Base-by-base conservation (phyloP, 2,888 invertebrate genomes). In the Rhyacophila evoluta region DNA sequence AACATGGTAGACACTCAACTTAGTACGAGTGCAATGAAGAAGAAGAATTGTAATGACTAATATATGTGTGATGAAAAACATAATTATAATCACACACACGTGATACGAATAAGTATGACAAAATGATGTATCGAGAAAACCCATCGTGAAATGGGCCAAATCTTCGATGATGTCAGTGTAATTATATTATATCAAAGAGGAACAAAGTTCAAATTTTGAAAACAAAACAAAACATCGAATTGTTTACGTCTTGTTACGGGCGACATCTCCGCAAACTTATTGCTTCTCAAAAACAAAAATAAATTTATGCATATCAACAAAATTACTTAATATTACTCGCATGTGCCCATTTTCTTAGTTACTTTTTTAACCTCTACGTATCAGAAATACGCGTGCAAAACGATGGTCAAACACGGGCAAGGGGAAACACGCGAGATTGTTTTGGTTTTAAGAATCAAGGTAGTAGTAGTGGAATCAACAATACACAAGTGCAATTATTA, bases 361-460 rank as follows among this genome's bases (percentile, higher is more conserved):
- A 19, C 55, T 55, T 55, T n/a, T 55, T 55, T 55, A 55, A 55
- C 55, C 55, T 55, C 55, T 10, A 55, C 12, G 12, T n/a, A n/a
- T 6, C 39, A 39, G 10, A 39, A 39, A 12, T 5, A 0, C 12
- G 15, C 39, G 4, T n/a, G 39, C 39, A 39, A 15, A 10, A n/a
- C 12, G n/a, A 33, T 4, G 1, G 41, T 55, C 55, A 55, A 55
- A 55, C 10, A 55, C 15, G 15, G 15, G 2, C 25, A 12, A 2
- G 19, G 19, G 29, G 29, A 33, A 33, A 33, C 6, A 33, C 6
- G 6, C 29, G 6, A n/a, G n/a, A n/a, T n/a, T n/a, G n/a, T n/a
- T n/a, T n/a, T n/a, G n/a, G n/a, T n/a, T n/a, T n/a, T n/a, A n/a
- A n/a, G n/a, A n/a, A n/a, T n/a, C n/a, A n/a, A n/a, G n/a, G n/a